Percentiles rank a stretch among this genome's conserved stretches.
phyloP scores from a whole-genome alignment of 2,888 invertebrate species.

The Cataglyphis albicans region DNA sequence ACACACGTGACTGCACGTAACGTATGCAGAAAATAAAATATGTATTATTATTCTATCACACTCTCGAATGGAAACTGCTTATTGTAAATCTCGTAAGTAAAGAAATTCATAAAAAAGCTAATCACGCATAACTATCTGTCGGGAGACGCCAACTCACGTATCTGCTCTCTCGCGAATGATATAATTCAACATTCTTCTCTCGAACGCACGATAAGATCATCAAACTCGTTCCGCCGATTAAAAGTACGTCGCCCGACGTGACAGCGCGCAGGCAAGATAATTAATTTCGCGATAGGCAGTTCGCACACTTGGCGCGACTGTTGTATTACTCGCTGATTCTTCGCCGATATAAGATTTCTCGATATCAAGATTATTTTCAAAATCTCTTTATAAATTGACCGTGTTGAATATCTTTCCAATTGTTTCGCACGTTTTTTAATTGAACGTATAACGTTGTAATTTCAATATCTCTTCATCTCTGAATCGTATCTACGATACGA shows the following conservation, averaged over 20 bases:
- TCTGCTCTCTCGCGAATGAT: constrained; percentile 26
- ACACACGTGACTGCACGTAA: neutral
- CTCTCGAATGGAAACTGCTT: neutral
- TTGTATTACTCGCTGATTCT: neutral
- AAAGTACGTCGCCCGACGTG: constrained; percentile 20
- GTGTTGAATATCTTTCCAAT: neutral
- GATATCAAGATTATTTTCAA: neutral
- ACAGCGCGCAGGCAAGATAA: constrained; percentile 30
- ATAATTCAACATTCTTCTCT: constrained; percentile 43
- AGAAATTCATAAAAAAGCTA: constrained; percentile 23
- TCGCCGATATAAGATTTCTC: neutral
- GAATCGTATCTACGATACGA: neutral
- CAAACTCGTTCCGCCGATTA: constrained; percentile 49
- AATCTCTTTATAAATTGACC: neutral
- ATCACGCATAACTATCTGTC: constrained; percentile 37
- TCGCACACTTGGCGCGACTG: constrained; percentile 13
- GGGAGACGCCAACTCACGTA: constrained; percentile 27
- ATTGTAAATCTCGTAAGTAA: neutral
- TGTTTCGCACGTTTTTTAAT: constrained; percentile 1
- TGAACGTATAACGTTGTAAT: neutral
- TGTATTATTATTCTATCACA: neutral
- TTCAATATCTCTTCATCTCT: neutral
- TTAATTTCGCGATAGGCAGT: constrained; percentile 19
- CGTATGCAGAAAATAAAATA: neutral
- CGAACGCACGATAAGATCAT: constrained; percentile 42